phyloP scores from a whole-genome alignment of 2,797 vertebrate genomes.

The Ctenopoma multispine region DNA sequence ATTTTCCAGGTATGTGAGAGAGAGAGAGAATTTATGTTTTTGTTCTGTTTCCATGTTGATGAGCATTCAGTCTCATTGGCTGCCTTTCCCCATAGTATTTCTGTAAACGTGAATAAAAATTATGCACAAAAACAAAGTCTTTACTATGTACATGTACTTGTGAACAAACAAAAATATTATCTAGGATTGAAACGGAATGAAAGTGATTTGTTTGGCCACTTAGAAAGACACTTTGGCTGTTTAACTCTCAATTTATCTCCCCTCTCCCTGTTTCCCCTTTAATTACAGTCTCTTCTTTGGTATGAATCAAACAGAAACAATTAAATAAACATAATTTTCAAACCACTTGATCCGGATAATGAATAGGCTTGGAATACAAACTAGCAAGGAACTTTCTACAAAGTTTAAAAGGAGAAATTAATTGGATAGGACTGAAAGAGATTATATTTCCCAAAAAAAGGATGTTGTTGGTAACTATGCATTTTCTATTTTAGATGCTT shows the following conservation, averaged over 20 bases:
- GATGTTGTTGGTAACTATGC: constrained; percentile 29
- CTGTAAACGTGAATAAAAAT: constrained; percentile 28
- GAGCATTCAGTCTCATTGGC: constrained; percentile 15
- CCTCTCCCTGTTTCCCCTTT: constrained; percentile 49
- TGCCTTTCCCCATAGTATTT: constrained; percentile 25
- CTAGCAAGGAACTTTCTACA: constrained; percentile 48
- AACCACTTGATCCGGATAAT: constrained; percentile 62
- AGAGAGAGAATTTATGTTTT: constrained; percentile 12
- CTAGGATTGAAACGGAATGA: not conserved
- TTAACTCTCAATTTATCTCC: constrained; percentile 53
- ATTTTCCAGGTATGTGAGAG: constrained; percentile 33
- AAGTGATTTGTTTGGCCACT: constrained; percentile 47
- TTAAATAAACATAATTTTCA: constrained; percentile 68
- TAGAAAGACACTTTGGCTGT: constrained; percentile 56
- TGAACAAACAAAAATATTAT: constrained; percentile 23
- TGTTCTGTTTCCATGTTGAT: constrained; percentile 32
- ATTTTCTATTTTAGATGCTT: constrained; percentile 40
- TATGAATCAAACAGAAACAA: constrained; percentile 72
- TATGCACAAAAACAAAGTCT: constrained; percentile 33
- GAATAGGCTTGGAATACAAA: constrained; percentile 61
- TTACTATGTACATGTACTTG: constrained; percentile 23
- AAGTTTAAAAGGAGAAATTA: constrained; percentile 61
- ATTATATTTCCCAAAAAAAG: constrained; percentile 37
- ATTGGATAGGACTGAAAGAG: constrained; percentile 48
- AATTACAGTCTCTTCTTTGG: constrained; percentile 67